Percentiles rank a stretch among this genome's conserved stretches.
These are phyloP conservation scores for Cataglyphis rosenhaueri DNA, from an alignment of 2,888 invertebrate genomes.

Conservation along the genomic window DNA sequence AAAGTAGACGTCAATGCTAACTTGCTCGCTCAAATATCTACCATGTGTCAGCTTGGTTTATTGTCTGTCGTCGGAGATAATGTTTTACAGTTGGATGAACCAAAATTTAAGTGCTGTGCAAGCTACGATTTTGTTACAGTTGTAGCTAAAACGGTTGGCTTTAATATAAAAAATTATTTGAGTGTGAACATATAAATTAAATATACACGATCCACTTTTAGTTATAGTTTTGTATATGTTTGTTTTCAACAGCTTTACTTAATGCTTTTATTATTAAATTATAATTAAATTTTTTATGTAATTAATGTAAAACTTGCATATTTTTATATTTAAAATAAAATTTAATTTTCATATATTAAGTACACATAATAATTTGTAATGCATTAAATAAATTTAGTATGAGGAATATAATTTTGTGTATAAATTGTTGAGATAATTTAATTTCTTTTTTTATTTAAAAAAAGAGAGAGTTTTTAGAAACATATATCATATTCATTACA, in stretches of 20 bases:
- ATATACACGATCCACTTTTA: slow-evolving; percentile 6
- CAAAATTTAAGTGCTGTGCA: slow-evolving; percentile 95
- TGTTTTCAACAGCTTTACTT: neutral
- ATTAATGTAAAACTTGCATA: neutral
- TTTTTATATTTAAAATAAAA: slow-evolving; percentile 23
- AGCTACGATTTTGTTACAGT: slow-evolving; percentile 92
- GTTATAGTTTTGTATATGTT: neutral
- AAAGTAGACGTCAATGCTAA: slow-evolving; percentile 94
- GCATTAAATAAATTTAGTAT: slow-evolving; percentile 11
- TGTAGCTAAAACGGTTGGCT: slow-evolving; percentile 92
- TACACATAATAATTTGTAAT: slow-evolving; percentile 2
- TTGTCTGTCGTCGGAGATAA: slow-evolving; percentile 90
- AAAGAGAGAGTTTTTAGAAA: neutral
- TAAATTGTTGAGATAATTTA: slow-evolving; percentile 15
- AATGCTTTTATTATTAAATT: neutral
- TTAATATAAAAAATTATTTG: slow-evolving; percentile 92
- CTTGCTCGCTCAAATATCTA: slow-evolving; percentile 94
- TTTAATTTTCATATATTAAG: slow-evolving; percentile 13
- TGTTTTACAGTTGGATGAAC: slow-evolving; percentile 92
- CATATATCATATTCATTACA: slow-evolving; percentile 1
- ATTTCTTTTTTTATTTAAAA: slow-evolving; percentile 3
- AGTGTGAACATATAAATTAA: slow-evolving; percentile 20
- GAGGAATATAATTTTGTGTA: slow-evolving; percentile 17
- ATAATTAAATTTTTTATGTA: neutral
- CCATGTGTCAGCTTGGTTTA: slow-evolving; percentile 93